Percentiles rank a stretch among this genome's conserved stretches.
phyloP scores from a whole-genome alignment of 2,888 invertebrate species.

The Tuberolachnus salignus region DNA sequence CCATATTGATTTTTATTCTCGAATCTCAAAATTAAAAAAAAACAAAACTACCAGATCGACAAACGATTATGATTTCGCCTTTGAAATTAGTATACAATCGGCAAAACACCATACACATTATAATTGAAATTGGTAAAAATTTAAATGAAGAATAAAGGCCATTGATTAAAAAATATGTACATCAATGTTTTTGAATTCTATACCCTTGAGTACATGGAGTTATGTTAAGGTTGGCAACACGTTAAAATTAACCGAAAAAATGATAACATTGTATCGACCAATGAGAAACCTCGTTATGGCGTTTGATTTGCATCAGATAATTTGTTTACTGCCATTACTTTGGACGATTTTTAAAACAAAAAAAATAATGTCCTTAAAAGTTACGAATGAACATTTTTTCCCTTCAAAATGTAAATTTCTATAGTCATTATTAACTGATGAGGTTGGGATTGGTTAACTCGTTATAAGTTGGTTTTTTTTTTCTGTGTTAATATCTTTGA shows the following conservation, averaged over 20 bases:
- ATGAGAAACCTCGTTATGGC: slow-evolving; percentile 44
- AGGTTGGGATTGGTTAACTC: background rate
- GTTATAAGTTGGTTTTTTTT: background rate
- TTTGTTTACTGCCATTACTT: slow-evolving; percentile 38
- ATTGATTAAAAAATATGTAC: no score
- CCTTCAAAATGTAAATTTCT: background rate
- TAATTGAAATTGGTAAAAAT: no score
- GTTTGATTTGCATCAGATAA: slow-evolving; percentile 52
- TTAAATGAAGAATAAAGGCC: no score
- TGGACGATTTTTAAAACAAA: slow-evolving; percentile 23
- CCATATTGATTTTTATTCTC: slow-evolving; percentile 60
- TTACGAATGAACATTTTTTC: background rate
- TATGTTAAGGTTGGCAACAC: slow-evolving; percentile 35
- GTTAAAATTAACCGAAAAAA: slow-evolving; percentile 55
- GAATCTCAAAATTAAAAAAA: background rate
- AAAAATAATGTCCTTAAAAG: background rate
- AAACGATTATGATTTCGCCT: no score
- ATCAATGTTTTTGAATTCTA: background rate
- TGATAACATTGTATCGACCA: slow-evolving; percentile 45
- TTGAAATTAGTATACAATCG: no score
- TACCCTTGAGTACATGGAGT: background rate
- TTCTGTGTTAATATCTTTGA: background rate
- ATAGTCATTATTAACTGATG: background rate
- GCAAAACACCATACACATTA: no score
- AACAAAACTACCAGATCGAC: background rate